A percentile compares a stretch with the other conserved stretches of the same genome.
phyloP scores from a whole-genome alignment of 2,797 vertebrate genomes.

The Fistularia tabacaria region DNA sequence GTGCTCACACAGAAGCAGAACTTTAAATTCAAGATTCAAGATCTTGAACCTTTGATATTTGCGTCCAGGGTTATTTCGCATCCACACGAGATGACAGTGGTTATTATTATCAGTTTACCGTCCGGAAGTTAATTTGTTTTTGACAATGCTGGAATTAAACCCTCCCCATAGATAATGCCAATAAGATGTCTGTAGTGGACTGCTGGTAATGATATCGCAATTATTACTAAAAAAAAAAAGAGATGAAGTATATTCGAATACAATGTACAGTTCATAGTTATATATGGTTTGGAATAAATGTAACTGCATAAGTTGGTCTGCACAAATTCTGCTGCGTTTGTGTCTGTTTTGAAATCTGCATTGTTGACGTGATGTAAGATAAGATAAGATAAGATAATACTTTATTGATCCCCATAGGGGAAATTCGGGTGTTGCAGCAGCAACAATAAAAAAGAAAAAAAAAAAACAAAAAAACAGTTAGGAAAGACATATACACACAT shows the following conservation, averaged over 20 bases:
- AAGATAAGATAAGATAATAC: no score
- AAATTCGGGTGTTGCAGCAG: no score
- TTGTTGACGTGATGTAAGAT: neutral
- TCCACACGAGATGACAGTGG: slow-evolving; percentile 28
- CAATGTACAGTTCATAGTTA: slow-evolving; percentile 69
- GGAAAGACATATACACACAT: no score
- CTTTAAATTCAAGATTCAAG: no score
- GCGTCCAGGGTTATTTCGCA: neutral
- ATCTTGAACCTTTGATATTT: slow-evolving; percentile 6
- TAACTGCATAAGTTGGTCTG: slow-evolving; percentile 58
- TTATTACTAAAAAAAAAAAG: slow-evolving; percentile 67
- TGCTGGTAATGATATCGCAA: slow-evolving; percentile 71
- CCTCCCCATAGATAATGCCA: slow-evolving; percentile 50
- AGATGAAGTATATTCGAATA: slow-evolving; percentile 42
- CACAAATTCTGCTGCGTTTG: slow-evolving; percentile 24
- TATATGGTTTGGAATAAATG: slow-evolving; percentile 73
- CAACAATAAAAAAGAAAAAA: no score
- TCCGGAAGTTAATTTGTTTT: slow-evolving; percentile 6
- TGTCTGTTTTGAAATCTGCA: neutral
- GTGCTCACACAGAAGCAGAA: no score
- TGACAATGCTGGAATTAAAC: slow-evolving; percentile 29
- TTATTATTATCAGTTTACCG: slow-evolving; percentile 31
- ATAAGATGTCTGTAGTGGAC: slow-evolving; percentile 58
- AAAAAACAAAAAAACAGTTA: no score
- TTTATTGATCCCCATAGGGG: no score